Base-by-base conservation (phyloP, 2,888 invertebrate genomes). In the Drosophila cognata region DNA sequence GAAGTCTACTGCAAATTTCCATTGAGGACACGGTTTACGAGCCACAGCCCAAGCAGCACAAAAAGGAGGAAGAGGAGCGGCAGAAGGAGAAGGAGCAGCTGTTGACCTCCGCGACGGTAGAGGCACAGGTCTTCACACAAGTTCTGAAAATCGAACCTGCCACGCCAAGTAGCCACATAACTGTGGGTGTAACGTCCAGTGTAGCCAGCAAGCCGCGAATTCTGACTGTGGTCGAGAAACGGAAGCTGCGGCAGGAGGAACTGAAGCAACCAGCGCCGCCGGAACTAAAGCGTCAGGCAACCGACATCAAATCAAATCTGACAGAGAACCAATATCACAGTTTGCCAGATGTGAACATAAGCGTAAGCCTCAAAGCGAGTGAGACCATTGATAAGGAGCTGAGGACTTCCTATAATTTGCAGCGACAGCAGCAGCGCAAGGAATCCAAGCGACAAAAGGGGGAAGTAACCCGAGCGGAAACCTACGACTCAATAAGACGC, bases 301-400 rank as follows among this genome's bases (percentile, higher is more conserved):
- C 90, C 5, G 91, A 90, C 51, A 80, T 76, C 6, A 91, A 87
- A 72, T 79, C 86, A 36, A 91, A 91, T 79, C 79, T 95, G 73
- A 93, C 94, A 74, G 95, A 95, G 91, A 96, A 96, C 91, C 95
- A 96, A 91, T 96, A 95, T 88, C 95, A 95, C 92, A 96, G 96
- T 29, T 93, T 96, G 74, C 96, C 96, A 11, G 96, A 96, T 91
- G 95, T 96, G 55, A 95, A 95, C 66, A 95, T 95, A 31, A 95
- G 96, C 71, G 95, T 95, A 91, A 95, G 95, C 89, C 94, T 96
- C 72, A 94, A 95, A 84, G 95, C 95, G 89, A 96, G 95, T 68
- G 96, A 96, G 91, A 94, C 95, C 79, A 96, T 96, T 84, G 96
- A 96, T 91, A 95, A 95, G 66, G 96, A 96, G 91, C 92, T 96